A percentile compares a stretch with the other conserved stretches of the same genome.
Evolutionary conservation across 2,797 vertebrate species (phyloP).

Genomic region (Sebastes kiyomatsui): DNA sequence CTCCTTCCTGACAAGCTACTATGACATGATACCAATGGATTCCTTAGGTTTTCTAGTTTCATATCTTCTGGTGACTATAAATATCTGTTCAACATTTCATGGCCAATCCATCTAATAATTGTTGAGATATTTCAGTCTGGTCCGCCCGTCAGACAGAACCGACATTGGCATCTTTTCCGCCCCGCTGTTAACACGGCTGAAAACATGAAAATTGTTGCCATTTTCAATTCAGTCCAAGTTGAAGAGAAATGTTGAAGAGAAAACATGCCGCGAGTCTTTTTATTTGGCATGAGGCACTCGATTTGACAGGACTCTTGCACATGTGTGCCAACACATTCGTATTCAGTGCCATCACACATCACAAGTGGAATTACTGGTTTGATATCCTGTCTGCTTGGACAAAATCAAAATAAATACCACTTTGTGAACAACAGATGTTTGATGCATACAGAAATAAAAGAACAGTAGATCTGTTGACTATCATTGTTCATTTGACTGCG

Average conservation of each 20-base stretch:
- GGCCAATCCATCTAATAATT: background rate
- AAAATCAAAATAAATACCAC: background rate
- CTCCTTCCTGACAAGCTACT: too few relatives aligned
- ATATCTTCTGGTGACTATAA: background rate
- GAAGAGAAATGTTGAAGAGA: background rate
- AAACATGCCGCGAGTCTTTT: background rate
- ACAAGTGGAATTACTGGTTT: constrained; percentile 11
- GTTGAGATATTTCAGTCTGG: background rate
- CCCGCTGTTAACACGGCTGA: background rate
- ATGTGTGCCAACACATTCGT: background rate
- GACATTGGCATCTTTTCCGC: background rate
- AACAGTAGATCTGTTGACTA: background rate
- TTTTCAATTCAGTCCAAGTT: background rate
- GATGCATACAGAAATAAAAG: constrained; percentile 5
- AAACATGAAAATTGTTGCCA: background rate
- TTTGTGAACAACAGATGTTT: constrained; percentile 14
- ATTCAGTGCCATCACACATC: background rate
- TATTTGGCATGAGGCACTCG: background rate
- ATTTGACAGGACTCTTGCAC: background rate
- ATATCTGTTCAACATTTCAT: background rate
- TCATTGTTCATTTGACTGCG: constrained; percentile 3
- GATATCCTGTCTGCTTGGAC: background rate
- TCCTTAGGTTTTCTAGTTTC: too few relatives aligned
- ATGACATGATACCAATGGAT: too few relatives aligned
- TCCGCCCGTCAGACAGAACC: background rate